phyloP scores from a whole-genome alignment of 2,797 vertebrate genomes.

The Amblyraja radiata region DNA sequence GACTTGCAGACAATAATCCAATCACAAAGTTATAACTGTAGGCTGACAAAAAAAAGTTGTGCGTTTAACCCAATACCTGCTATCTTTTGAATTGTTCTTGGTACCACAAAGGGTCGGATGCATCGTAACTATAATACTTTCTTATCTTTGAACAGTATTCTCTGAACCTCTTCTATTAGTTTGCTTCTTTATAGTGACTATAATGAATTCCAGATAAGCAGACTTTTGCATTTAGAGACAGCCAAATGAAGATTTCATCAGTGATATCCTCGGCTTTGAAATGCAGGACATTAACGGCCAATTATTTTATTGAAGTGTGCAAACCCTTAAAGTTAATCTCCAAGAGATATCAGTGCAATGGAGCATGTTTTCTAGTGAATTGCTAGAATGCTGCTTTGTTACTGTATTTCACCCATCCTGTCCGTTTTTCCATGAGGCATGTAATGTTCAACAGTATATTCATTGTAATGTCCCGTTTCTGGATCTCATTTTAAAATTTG shows the following conservation, averaged over 20 bases:
- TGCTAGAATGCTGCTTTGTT: too few species aligned
- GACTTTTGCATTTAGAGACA: not conserved
- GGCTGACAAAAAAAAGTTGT: not conserved
- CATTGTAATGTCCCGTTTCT: not conserved
- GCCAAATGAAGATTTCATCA: not conserved
- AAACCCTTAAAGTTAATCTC: not conserved
- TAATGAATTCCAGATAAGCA: not conserved
- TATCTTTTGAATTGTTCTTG: too few species aligned
- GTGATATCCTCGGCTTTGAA: not conserved
- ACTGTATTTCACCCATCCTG: not conserved
- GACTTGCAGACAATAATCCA: not conserved
- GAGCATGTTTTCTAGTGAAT: not conserved
- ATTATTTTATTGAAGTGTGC: not conserved
- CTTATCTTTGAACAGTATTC: not conserved
- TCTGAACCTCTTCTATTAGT: not conserved
- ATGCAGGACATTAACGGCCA: not conserved
- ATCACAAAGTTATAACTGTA: not conserved
- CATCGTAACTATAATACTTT: not conserved
- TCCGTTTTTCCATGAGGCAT: too few species aligned
- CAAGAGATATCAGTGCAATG: not conserved
- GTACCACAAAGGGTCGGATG: not conserved
- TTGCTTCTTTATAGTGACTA: not conserved
- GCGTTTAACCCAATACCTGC: not conserved
- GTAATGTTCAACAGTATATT: not conserved
- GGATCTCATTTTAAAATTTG: constrained; percentile 7